phyloP scores from a whole-genome alignment of 2,797 vertebrate species.

The Hoplostethus atlanticus region DNA sequence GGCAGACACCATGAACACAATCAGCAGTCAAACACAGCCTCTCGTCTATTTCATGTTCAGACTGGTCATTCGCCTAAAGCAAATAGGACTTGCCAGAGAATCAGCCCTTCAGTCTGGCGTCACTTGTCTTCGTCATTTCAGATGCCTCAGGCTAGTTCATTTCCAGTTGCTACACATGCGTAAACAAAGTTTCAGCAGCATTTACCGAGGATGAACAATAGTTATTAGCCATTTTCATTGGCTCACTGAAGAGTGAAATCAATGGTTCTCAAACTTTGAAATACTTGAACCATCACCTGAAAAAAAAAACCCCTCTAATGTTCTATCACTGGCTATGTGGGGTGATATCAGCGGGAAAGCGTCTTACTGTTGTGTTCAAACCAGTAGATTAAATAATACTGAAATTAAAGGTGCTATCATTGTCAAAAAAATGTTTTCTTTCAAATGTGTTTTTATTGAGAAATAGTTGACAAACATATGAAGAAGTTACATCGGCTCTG shows the following conservation, averaged over 20 bases:
- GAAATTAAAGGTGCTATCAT: not conserved
- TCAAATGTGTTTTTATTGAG: too few relatives aligned
- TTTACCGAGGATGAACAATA: not conserved
- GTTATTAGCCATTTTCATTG: not conserved
- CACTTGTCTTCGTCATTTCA: not conserved
- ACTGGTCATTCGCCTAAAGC: constrained; percentile 18
- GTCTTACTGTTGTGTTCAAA: not conserved
- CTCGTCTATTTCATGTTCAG: constrained; percentile 34
- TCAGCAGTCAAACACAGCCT: constrained; percentile 29
- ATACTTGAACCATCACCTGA: not conserved
- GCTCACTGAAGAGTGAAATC: not conserved
- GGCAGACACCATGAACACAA: constrained; percentile 15
- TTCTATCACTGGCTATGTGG: too few relatives aligned
- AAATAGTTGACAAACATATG: too few relatives aligned
- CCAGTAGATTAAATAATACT: not conserved
- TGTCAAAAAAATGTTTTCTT: not conserved
- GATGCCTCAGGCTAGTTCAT: not conserved
- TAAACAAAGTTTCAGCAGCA: not conserved
- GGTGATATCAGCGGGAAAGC: not conserved
- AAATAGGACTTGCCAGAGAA: constrained; percentile 3
- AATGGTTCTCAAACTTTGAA: not conserved
- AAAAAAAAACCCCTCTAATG: too few relatives aligned
- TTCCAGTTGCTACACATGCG: not conserved
- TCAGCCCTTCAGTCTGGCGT: not conserved
- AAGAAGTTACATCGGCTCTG: not conserved